Evolutionary conservation across 2,113 vertebrate species (phyloP).

Genomic region (Oncorhynchus mykiss): DNA sequence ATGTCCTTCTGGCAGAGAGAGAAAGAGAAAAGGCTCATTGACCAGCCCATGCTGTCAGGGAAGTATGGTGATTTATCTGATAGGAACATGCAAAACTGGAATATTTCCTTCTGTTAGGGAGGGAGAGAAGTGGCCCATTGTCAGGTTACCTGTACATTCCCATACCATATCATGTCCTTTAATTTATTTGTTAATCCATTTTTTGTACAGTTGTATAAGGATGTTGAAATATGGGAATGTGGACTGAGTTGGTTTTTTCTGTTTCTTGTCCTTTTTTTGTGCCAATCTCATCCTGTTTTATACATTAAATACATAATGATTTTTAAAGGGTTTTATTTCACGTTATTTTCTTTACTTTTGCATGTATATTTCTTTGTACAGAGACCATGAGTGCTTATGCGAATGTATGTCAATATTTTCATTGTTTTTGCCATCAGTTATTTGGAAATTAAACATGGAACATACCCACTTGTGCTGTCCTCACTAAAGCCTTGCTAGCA

Average conservation of each 20-base stretch:
- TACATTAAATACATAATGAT: constrained; percentile 54
- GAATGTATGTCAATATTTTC: constrained; percentile 86
- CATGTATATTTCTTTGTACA: constrained; percentile 98
- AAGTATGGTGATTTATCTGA: too few species aligned
- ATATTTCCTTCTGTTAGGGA: not conserved
- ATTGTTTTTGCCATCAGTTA: constrained; percentile 83
- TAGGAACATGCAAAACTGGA: too few species aligned
- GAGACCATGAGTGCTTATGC: constrained; percentile 79
- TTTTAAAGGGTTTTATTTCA: constrained; percentile 56
- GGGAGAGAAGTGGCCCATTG: constrained; percentile 3
- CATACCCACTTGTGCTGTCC: constrained; percentile 37
- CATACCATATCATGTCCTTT: constrained; percentile 67
- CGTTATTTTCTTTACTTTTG: constrained; percentile 75
- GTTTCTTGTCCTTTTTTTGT: constrained; percentile 13
- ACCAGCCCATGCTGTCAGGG: too few species aligned
- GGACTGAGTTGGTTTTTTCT: constrained; percentile 48
- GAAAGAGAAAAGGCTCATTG: too few species aligned
- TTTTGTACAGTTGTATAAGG: constrained; percentile 90
- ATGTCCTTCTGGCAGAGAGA: too few species aligned
- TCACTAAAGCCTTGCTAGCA: too few species aligned
- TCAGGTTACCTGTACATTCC: constrained; percentile 68
- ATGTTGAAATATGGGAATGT: constrained; percentile 47
- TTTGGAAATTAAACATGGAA: constrained; percentile 91
- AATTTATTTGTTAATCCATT: constrained; percentile 56
- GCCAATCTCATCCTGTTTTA: constrained; percentile 41